Evolutionary conservation across 2,113 vertebrate species (phyloP).

Genomic region (Butorides virescens): DNA sequence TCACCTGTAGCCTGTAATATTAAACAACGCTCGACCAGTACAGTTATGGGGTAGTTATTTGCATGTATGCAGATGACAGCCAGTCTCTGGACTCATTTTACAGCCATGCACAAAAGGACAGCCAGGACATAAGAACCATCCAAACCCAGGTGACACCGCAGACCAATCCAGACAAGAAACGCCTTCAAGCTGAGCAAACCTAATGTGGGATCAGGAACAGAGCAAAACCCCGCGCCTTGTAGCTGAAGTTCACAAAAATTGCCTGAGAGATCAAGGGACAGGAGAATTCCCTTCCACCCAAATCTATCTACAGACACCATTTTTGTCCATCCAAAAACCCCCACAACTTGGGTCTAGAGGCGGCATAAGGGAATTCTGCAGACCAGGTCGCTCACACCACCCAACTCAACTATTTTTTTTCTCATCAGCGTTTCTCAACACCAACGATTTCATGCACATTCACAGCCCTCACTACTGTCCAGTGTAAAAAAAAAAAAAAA

Average conservation of each 20-base stretch:
- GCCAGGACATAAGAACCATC: too few relatives aligned
- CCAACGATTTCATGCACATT: rapidly evolving
- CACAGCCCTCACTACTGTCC: neutral
- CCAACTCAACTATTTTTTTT: neutral
- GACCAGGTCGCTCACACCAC: rapidly evolving
- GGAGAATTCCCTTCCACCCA: neutral
- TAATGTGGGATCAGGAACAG: neutral
- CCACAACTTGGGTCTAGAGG: neutral
- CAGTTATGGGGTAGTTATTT: too few relatives aligned
- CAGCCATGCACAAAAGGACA: neutral
- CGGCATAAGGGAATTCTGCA: neutral
- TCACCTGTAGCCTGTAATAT: neutral
- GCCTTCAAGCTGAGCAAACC: neutral
- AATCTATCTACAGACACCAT: rapidly evolving
- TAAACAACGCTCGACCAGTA: neutral
- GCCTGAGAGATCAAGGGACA: neutral
- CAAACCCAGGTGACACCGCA: neutral
- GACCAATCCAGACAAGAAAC: neutral
- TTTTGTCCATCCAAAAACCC: neutral
- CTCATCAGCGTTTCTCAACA: neutral
- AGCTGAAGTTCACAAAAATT: neutral
- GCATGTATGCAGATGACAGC: neutral
- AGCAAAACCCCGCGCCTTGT: too few relatives aligned
- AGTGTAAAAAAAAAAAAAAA: neutral
- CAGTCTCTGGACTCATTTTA: neutral